Evolutionary conservation across 2,888 invertebrate species (phyloP).

Genomic region (Aelia acuminata): DNA sequence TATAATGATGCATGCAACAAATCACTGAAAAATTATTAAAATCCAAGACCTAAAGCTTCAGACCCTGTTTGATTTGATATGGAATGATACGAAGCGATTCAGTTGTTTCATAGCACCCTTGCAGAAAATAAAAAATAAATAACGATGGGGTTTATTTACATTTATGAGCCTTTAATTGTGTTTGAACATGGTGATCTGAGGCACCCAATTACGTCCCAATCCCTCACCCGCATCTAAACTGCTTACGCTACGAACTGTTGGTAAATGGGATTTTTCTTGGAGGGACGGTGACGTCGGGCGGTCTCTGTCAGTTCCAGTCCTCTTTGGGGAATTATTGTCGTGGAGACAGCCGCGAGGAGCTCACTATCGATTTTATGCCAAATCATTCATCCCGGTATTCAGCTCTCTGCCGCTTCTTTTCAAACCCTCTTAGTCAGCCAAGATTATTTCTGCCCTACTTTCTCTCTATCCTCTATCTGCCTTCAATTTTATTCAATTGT

Average conservation of each 20-base stretch:
- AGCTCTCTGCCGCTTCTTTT: background rate
- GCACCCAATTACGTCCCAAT: background rate
- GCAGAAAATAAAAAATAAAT: too few relatives aligned
- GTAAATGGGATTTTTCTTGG: background rate
- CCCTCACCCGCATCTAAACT: background rate
- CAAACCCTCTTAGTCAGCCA: conserved; percentile 17
- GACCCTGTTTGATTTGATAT: too few relatives aligned
- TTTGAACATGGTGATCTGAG: background rate
- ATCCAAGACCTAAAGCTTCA: too few relatives aligned
- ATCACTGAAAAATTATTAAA: too few relatives aligned
- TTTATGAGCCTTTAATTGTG: background rate
- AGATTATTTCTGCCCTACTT: conserved; percentile 11
- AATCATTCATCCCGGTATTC: background rate
- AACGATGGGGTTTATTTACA: too few relatives aligned
- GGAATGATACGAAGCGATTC: too few relatives aligned
- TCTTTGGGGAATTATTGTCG: conserved; percentile 32
- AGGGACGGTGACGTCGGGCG: background rate
- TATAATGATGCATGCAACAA: too few relatives aligned
- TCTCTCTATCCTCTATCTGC: background rate
- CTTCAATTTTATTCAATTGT: background rate
- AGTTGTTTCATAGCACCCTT: too few relatives aligned
- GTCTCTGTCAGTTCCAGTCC: conserved; percentile 22
- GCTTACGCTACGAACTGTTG: conserved; percentile 12
- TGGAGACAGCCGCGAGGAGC: background rate
- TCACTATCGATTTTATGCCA: conserved; percentile 19